Evolutionary conservation across 2,113 vertebrate genomes (phyloP), one percentile per base, ranked within the genome.

Genomic region (Echinops telfairi): DNA sequence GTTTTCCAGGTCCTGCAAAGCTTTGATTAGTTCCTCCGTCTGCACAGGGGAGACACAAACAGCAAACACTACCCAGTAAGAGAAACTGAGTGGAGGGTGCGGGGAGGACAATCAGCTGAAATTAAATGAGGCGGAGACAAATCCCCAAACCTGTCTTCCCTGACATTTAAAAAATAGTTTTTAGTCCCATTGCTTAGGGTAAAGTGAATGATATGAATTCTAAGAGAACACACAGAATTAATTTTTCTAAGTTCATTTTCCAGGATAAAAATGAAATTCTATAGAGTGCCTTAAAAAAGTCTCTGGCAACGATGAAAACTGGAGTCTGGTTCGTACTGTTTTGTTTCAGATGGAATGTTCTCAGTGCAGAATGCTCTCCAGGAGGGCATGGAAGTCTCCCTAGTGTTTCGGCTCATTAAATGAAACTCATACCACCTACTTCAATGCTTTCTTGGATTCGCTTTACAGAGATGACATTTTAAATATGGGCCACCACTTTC

Each of bases 1-100:
- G 11, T 99, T 99, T 97, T 99, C 99, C 86, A 99, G 95, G 95
- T 99, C 99, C 95, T 99, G 99, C 29, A 99, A 97, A 20, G 99
- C 99, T 97, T 99, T 99, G 95, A 99, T 99, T 97, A 99, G 97
- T 93, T 99, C 99, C 96, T 99, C 99, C 0, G 99, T 99, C 99
- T 99, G 94, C 47, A 79, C 70, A 10, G 83, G 23, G 23, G 77
- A 94, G 96, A 94, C 47, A 88, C 57, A 94, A 86, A 85, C 43
- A 95, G 73, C 15, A 70, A 94, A 77, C 15, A 70, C 58, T 23
- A 76, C 33, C 25, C 11, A 84, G 91, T 83, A 94, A 75, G 33
- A 96, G 6, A 71, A 0, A 86, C 47, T 0, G 23, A 27, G 7
- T 40, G 40, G 40, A 7, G 40, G 40, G 40, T 3, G 40, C 4